Percentiles rank a stretch among this genome's conserved stretches.
phyloP scores from a whole-genome alignment of 2,888 invertebrate species.

The Agrilus mali region DNA sequence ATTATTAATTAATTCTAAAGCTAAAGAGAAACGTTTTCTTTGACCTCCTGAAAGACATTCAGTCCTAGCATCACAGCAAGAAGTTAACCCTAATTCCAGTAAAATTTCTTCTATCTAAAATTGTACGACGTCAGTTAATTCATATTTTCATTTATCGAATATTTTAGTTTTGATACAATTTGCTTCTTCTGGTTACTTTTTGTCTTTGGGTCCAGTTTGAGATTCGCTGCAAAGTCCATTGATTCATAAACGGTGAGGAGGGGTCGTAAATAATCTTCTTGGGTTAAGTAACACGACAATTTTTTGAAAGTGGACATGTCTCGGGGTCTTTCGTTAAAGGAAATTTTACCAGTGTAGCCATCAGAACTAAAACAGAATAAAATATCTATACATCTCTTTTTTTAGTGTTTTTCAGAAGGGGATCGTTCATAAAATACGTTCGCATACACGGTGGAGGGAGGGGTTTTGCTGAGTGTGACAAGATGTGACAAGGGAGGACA shows the following conservation, averaged over 20 bases:
- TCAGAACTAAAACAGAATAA: constrained; percentile 28
- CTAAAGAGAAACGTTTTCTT: constrained; percentile 61
- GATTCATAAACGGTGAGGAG: constrained; percentile 60
- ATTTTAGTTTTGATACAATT: constrained; percentile 39
- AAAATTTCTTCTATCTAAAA: constrained; percentile 61
- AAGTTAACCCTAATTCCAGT: constrained; percentile 53
- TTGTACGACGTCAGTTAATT: background rate
- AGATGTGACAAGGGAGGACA: too few species aligned
- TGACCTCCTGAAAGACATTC: constrained; percentile 65
- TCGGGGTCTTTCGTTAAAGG: constrained; percentile 53
- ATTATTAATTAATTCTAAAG: constrained; percentile 68
- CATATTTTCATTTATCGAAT: too few species aligned
- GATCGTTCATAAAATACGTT: too few species aligned
- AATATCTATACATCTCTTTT: too few species aligned
- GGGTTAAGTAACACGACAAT: constrained; percentile 70
- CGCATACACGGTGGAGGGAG: too few species aligned
- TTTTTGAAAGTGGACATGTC: constrained; percentile 60
- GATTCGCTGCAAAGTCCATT: constrained; percentile 59
- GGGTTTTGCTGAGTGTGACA: too few species aligned
- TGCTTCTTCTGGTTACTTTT: constrained; percentile 43
- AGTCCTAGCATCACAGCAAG: constrained; percentile 51
- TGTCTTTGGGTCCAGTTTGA: constrained; percentile 56
- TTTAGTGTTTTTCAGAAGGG: too few species aligned
- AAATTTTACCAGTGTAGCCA: constrained; percentile 52
- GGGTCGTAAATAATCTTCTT: constrained; percentile 59